A percentile compares a stretch with the other conserved stretches of the same genome.
Evolutionary conservation across 2,113 vertebrate genomes (phyloP).

Genomic region (Pseudopodoces humilis): DNA sequence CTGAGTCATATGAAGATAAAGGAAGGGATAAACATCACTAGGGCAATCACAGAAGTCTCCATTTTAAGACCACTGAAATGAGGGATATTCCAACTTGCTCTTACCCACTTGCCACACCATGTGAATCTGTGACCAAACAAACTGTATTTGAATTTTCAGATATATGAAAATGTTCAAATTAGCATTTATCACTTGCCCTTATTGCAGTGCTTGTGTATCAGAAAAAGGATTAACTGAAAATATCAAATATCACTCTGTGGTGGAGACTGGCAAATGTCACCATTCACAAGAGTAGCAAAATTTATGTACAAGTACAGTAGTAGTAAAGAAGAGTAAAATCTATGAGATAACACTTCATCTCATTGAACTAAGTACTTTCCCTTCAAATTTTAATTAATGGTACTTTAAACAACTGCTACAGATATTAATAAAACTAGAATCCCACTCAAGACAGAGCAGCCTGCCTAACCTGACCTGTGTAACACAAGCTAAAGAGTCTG

Average conservation of each 20-base stretch:
- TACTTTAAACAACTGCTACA: neutral
- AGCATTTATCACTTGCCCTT: neutral
- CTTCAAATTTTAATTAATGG: neutral
- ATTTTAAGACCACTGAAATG: neutral
- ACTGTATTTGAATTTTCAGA: neutral
- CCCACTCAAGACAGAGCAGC: neutral
- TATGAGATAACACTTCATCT: neutral
- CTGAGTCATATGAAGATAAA: neutral
- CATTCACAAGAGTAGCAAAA: neutral
- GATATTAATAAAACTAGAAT: neutral
- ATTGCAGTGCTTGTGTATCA: neutral
- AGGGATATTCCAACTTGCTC: neutral
- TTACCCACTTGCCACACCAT: neutral
- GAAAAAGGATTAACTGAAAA: neutral
- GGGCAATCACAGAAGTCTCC: neutral
- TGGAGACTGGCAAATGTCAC: neutral
- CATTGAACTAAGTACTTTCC: neutral
- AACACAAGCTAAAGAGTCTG: neutral
- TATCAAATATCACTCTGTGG: neutral
- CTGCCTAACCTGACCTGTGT: neutral
- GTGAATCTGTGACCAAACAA: neutral
- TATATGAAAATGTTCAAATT: neutral
- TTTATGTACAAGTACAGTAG: neutral
- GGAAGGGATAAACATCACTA: neutral
- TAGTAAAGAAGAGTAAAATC: neutral